Evolutionary conservation across 2,888 invertebrate genomes (phyloP), one percentile per base, ranked within the genome.

Genomic region (Celastrina argiolus): DNA sequence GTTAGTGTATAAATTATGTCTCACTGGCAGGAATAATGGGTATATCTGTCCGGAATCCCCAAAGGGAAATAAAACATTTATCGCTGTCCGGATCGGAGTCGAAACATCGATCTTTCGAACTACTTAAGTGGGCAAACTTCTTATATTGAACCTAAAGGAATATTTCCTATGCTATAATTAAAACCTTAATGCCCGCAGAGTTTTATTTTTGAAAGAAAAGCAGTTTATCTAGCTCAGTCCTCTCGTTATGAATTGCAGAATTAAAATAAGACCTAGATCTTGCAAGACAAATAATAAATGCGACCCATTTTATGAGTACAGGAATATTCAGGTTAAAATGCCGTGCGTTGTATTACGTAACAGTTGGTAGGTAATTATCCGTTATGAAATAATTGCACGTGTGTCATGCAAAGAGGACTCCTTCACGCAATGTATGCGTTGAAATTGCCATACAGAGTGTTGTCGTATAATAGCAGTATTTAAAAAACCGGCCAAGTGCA

Each of bases 211-310:
- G 10, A 51, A 51, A 12, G 36, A 36, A 10, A 22, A 51, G 22
- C 22, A 51, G 12, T 51, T 51, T 51, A 51, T 22, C 22, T 51
- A 22, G n/a, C 51, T 51, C 22, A 51, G 12, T 51, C 51, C 22
- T 26, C 51, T 51, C 26, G 14, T 51, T 26, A 51, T 26, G 51
- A 51, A 26, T 51, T 51, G 51, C 51, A 58, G 31, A n/a, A 22
- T 56, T 36, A 22, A 61, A 61, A 39, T 61, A 34, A 39, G 61
- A 36, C 39, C 18, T 18, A 39, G 34, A 36, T 61, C 61, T 61
- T 39, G 61, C 36, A 61, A 61, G 61, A 36, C 61, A 61, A 61
- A 39, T 61, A 61, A 61, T 61, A 39, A 61, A 39, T 22, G 36
- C 39, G 61, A 61, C 61, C 61, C 39, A 61, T 61, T 61, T 61